Evolutionary conservation across 2,888 invertebrate genomes (phyloP), one percentile per base, ranked within the genome.

Genomic region (Lasioglossum figueresi): DNA sequence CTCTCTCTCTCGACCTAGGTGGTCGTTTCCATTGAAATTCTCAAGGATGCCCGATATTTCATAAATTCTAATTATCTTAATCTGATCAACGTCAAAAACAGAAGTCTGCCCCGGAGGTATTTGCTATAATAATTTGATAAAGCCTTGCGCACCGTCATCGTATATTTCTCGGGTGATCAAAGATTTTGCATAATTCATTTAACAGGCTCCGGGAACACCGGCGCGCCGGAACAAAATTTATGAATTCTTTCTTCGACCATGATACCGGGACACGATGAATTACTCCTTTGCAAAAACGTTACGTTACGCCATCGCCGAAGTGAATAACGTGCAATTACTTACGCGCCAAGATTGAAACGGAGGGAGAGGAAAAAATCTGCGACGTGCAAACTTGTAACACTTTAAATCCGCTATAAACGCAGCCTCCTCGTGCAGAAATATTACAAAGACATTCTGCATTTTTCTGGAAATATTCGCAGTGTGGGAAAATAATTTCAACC

Each of bases 51-150:
- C 27, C 27, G 23, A 74, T 27, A 66, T 16, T 14, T 14, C 37
- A 34, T 66, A 59, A 27, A 19, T 34, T 48, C 31, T 19, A 48
- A 40, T 43, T 34, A 82, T 82, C 52, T 73, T 66, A 73, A 73
- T 82, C 40, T 68, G 66, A 78, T 78, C 63, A 27, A 73, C 52
- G 45, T 76, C 19, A 43, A 76, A 76, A 76, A 45, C 63, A 77
- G 40, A 78, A 78, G 78, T n/a, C 31, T 37, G 19, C 37, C 45
- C 59, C 45, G 45, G 27, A 66, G 37, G 63, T 77, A 40, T 82
- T 82, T 78, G 66, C 43, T 37, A 76, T 71, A 78, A 76, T 71
- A 71, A 78, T 78, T 82, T n/a, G 66, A 78, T 27, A 63, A 72
- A 59, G 27, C 56, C 27, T n/a, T 37, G 14, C 16, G 48, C 81